A percentile compares a stretch with the other conserved stretches of the same genome.
phyloP scores from a whole-genome alignment of 1,140 invertebrate genomes.

The Heliothis subflexa region DNA sequence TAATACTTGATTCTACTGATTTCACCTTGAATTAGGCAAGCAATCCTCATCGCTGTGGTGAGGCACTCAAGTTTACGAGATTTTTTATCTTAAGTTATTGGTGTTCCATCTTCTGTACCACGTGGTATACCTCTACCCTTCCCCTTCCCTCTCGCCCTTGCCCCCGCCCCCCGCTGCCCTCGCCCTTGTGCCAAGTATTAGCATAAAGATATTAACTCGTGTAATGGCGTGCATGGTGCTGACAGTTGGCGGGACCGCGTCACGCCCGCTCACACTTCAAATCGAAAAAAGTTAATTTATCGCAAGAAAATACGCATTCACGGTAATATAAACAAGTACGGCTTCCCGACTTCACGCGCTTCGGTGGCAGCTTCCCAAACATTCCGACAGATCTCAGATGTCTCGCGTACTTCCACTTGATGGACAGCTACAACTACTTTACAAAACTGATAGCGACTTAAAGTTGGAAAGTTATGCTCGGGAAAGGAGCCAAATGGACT shows the following conservation, averaged over 20 bases:
- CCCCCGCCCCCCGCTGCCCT: neutral
- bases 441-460: neutral
- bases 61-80: neutral
- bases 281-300: neutral
- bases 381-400: neutral
- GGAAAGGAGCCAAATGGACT: neutral
- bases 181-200: slow-evolving; percentile 1
- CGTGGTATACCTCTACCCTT: neutral
- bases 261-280: neutral
- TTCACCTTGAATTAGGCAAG: no score
- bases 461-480: neutral
- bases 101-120: neutral
- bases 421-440: neutral
- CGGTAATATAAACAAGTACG: neutral
- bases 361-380: neutral
- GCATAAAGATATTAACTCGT: slow-evolving; percentile 6
- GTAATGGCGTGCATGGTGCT: slow-evolving; percentile 1
- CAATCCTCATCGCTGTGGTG: no score
- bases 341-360: no score
- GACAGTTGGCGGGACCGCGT: neutral
- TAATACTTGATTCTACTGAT: no score
- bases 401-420: neutral
- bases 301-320: neutral
- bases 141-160: neutral
- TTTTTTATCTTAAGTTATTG: neutral